Evolutionary conservation across 2,888 invertebrate genomes (phyloP).

Genomic region (Xylota segnis): DNA sequence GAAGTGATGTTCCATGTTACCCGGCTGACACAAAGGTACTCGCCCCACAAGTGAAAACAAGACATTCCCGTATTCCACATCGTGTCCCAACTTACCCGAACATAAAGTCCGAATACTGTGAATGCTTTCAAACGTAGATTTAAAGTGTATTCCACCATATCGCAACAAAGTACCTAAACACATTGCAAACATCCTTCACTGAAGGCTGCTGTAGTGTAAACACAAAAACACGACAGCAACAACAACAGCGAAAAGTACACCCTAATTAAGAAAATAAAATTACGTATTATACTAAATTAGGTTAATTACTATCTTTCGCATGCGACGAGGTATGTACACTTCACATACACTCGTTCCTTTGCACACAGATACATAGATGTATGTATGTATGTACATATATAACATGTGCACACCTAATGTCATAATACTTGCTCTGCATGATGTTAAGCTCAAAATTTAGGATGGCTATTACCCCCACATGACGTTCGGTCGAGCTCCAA

Average conservation of each 20-base stretch:
- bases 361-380: conserved; percentile 3
- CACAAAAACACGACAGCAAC: conserved; percentile 50
- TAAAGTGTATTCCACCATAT: conserved; percentile 25
- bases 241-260: conserved; percentile 63
- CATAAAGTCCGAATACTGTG: conserved; percentile 59
- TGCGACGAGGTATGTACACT: conserved; percentile 20
- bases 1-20: conserved; percentile 64
- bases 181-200: conserved; percentile 62
- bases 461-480: conserved; percentile 76
- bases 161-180: conserved; percentile 52
- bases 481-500: conserved; percentile 70
- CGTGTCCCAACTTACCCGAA: conserved; percentile 20
- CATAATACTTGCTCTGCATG: conserved; percentile 72
- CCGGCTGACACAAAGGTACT: conserved; percentile 21
- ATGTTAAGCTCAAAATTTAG: conserved; percentile 76
- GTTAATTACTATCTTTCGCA: conserved; percentile 74
- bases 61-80: conserved; percentile 15
- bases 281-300: conserved; percentile 74
- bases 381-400: background rate
- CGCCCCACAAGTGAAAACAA: conserved; percentile 34
- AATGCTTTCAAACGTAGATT: conserved; percentile 54
- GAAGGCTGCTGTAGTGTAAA: conserved; percentile 51
- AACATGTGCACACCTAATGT: conserved; percentile 61
- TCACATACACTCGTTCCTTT: background rate
- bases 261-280: conserved; percentile 73